Percentiles rank a stretch among this genome's conserved stretches.
phyloP scores from a whole-genome alignment of 2,888 invertebrate species.

The Agrotis ipsilon region DNA sequence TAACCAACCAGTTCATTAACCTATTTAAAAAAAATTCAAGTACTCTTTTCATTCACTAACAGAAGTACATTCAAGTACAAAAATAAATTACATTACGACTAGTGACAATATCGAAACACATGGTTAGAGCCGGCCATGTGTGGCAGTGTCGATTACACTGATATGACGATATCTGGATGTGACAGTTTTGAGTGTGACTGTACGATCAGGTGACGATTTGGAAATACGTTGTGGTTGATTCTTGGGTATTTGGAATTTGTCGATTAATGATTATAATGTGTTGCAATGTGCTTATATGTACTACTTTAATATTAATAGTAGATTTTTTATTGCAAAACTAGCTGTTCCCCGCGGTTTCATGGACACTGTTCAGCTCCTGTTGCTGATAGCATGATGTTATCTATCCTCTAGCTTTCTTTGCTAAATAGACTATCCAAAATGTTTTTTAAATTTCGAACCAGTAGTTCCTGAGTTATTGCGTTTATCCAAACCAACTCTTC shows the following conservation, averaged over 20 bases:
- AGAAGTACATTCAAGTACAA: constrained; percentile 26
- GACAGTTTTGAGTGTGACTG: constrained; percentile 47
- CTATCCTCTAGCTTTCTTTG: no score
- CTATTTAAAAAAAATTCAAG: constrained; percentile 25
- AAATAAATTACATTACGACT: constrained; percentile 37
- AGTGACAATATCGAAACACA: constrained; percentile 45
- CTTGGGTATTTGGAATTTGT: not conserved
- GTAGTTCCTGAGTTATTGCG: no score
- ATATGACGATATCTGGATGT: constrained; percentile 58
- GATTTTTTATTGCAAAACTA: no score
- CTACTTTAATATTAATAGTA: no score
- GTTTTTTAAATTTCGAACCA: no score
- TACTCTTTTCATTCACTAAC: constrained; percentile 55
- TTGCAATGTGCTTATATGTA: constrained; percentile 1
- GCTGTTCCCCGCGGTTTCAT: no score
- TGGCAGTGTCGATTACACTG: constrained; percentile 47
- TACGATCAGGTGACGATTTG: constrained; percentile 37
- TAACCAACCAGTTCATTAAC: constrained; percentile 41
- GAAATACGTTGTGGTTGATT: constrained; percentile 17
- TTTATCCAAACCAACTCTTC: no score
- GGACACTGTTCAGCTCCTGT: no score
- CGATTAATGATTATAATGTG: not conserved
- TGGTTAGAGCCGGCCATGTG: constrained; percentile 47
- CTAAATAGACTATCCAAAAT: no score
- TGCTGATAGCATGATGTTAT: no score